Base-by-base conservation (phyloP, 2,113 vertebrate species). In the Callithrix jacchus region DNA sequence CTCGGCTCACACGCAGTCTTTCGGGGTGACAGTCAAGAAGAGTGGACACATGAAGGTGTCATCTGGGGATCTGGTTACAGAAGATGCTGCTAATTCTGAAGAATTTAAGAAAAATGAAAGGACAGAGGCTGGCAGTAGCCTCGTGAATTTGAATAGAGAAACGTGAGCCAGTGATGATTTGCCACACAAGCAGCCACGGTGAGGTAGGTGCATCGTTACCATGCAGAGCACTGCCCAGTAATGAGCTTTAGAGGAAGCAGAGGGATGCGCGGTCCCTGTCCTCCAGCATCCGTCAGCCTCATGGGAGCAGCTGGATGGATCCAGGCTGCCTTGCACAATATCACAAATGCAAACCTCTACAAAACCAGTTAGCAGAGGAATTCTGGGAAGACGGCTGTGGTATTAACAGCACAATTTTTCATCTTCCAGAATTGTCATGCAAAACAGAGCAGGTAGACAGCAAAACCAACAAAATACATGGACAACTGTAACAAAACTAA, bases 1-100 rank as follows among this genome's bases (percentile, higher is more conserved):
- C 94, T 84, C 71, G 45, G 93, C 64, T 73, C 86, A 30, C 47
- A 61, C 8, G 17, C n/a, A 2, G 80, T 27, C 77, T 47, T 93
- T 73, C 14, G 74, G 82, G 81, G 45, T 76, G 35, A 40, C 21
- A 61, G 66, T 32, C 20, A 20, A 47, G 61, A 82, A 61, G 70
- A 81, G 17, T 1, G 4, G 42, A 66, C 76, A 45, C 37, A 80
- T 79, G 27, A 35, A 79, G 93, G 76, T 37, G 1, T 7, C 61
- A 87, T 73, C 52, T 9, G 70, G 42, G 58, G 79, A 89, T 49
- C 54, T 49, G 49, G 30, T 37, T 96, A 40, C 70, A 84, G 73
- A 87, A 23, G 40, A 40, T 76, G 30, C 68, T 58, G n/a, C 61
- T 73, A 86, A 95, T 92, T 97, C 84, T 80, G 37, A 16, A 87